These are phyloP conservation scores for Alloplasta piceator DNA, from an alignment of 2,888 invertebrate genomes.

Conservation along the genomic window DNA sequence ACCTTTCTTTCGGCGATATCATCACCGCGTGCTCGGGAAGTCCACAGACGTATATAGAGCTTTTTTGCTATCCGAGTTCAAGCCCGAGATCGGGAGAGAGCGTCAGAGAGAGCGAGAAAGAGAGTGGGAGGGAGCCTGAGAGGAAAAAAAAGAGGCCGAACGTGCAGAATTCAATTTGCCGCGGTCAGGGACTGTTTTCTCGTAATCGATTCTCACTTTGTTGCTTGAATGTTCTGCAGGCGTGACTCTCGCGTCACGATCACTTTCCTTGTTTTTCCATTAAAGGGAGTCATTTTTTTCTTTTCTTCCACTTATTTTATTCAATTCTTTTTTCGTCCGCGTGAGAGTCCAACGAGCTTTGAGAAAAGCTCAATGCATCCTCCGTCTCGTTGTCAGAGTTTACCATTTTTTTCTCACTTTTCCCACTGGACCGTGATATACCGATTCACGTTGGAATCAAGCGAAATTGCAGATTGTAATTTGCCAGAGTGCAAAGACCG, in stretches of 20 bases:
- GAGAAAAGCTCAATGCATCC: not conserved
- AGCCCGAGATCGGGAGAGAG: constrained; percentile 20
- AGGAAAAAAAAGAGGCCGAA: constrained; percentile 12
- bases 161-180: constrained; percentile 63
- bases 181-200: constrained; percentile 60
- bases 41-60: not conserved
- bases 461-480: too few species aligned
- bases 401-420: not conserved
- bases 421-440: too few species aligned
- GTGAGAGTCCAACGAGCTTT: constrained; percentile 21
- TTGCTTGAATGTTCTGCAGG: constrained; percentile 24
- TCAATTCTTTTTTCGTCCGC: constrained; percentile 10
- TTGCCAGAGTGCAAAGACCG: not conserved
- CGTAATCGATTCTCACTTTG: constrained; percentile 57
- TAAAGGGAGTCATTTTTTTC: constrained; percentile 7
- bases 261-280: constrained; percentile 26
- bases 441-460: too few species aligned
- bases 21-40: constrained; percentile 13
- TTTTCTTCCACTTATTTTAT: not conserved
- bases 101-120: constrained; percentile 12
- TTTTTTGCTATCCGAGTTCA: too few species aligned
- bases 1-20: constrained; percentile 56
- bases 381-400: not conserved
- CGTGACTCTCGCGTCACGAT: constrained; percentile 36
- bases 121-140: not conserved